Evolutionary conservation across 2,113 vertebrate species (phyloP), one percentile per base, ranked within the genome.

Genomic region (Calyptomena viridis): DNA sequence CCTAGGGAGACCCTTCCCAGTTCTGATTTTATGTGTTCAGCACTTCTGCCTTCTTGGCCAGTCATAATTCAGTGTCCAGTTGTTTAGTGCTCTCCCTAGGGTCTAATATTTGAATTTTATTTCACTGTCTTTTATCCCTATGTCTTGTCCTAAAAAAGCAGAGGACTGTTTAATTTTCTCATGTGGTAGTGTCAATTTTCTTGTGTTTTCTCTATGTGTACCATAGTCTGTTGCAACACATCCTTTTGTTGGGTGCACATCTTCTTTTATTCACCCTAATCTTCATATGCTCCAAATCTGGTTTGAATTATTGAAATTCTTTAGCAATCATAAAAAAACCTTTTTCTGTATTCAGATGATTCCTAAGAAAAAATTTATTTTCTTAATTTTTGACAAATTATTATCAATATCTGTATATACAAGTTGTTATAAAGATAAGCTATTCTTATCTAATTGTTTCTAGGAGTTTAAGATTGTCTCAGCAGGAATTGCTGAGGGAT

Each of bases 401-500:
- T 78, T 88, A 92, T 92, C 72, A 84, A 96, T 87, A 90, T 58
- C 18, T 68, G 88, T 73, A 89, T 82, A 92, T 68, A 90, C 69
- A 84, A 78, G 35, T 84, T 77, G 13, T 72, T 90, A 75, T 47
- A 87, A 95, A 93, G 88, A 93, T 84, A 89, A 90, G 66, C 73
- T 95, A 78, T 95, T 96, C 88, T 93, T 92, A 75, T 89, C 88
- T 95, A 94, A 93, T 89, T 69, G 93, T 86, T 96, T 96, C 89
- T 82, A 90, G 80, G 76, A 96, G 90, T 95, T 95, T 95, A 90
- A 94, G 83, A 93, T 63, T 69, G 80, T 95, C 94, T 96, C 93
- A 95, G 90, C 94, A 97, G 94, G 94, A 96, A 83, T 46, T 96
- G 92, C 94, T 95, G 93, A 96, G 95, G 96, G 93, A 96, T 97